Conservation (phyloP, 2,113 vertebrate species). For the Notarius quadriscutis region DNA sequence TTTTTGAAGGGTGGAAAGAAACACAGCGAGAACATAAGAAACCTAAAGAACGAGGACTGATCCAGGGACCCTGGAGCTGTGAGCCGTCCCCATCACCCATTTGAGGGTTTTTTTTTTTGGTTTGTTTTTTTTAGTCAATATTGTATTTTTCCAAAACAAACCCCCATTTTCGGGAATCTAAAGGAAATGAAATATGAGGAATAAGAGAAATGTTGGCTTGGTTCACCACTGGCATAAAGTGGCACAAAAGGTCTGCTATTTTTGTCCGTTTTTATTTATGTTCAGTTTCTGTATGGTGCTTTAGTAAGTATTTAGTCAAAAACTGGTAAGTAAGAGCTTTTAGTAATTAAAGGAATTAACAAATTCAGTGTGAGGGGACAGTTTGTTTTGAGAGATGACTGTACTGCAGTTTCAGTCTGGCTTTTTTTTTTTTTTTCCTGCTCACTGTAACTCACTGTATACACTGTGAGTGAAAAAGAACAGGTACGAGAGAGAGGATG, state of each 20-base stretch:
- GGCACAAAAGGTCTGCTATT: not conserved
- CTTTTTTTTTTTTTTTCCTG: not conserved
- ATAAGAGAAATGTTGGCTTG: not conserved
- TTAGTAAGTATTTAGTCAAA: not conserved
- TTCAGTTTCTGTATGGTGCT: not conserved
- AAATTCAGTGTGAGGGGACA: not conserved
- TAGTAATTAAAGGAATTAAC: not conserved
- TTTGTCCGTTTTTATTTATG: not conserved
- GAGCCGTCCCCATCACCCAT: not conserved
- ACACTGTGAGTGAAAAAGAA: not conserved
- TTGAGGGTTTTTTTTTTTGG: not conserved
- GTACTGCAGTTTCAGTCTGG: not conserved
- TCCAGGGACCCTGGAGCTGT: not conserved
- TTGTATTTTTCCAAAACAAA: not conserved
- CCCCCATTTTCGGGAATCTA: not conserved
- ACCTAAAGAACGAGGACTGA: not conserved
- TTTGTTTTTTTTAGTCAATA: not conserved
- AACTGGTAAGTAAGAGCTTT: not conserved
- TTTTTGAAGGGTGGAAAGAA: not conserved
- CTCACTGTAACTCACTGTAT: not conserved
- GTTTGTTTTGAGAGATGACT: not conserved
- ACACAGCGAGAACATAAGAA: not conserved
- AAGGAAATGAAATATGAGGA: not conserved
- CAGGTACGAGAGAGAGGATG: not conserved
- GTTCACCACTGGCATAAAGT: not conserved